Evolutionary conservation across 2,888 invertebrate genomes (phyloP), one percentile per base, ranked within the genome.

Genomic region (Drosophila kokeensis): DNA sequence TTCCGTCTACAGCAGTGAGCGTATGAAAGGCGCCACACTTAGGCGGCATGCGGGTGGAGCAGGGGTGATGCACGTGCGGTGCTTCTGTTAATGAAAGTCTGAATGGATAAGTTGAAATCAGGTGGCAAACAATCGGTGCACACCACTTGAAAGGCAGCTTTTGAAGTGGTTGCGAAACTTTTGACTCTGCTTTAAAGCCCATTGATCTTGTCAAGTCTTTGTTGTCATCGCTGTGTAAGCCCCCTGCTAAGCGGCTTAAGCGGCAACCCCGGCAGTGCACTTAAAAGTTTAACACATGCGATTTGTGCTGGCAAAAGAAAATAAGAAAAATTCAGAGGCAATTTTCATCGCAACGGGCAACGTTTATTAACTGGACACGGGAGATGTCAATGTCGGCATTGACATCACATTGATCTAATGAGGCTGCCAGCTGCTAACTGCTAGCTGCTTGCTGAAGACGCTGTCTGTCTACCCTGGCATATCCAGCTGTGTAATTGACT

Each of bases 401-500:
- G 83, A 64, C 70, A 66, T 42, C 85, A 65, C 69, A 75, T 87
- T 82, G 83, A 89, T 84, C 90, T 89, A 87, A 87, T 90, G 89
- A 87, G 90, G 78, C 78, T 73, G 71, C 82, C 76, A 83, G 75
- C 67, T 75, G 75, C 61, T 76, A 72, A 60, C 78, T 72, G 72
- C 82, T 73, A 75, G 75, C 67, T 75, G 75, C 62, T 77, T 69
- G 59, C 79, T 69, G 54, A 65, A 64, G 36, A 42, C 63, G 57
- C 66, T 73, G 66, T 59, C 68, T 68, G 66, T 40, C 57, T 38
- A 40, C 36, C 13, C 69, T 74, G 76, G 65, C 76, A 87, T 69
- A 70, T 84, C 89, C 87, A 80, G 88, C 84, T 89, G 91, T 79
- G 92, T 86, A 91, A 92, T 91, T 91, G 91, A 88, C 90, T 92